These are phyloP conservation scores for Drosophila testacea DNA, from an alignment of 2,888 invertebrate genomes.

Conservation along the genomic window DNA sequence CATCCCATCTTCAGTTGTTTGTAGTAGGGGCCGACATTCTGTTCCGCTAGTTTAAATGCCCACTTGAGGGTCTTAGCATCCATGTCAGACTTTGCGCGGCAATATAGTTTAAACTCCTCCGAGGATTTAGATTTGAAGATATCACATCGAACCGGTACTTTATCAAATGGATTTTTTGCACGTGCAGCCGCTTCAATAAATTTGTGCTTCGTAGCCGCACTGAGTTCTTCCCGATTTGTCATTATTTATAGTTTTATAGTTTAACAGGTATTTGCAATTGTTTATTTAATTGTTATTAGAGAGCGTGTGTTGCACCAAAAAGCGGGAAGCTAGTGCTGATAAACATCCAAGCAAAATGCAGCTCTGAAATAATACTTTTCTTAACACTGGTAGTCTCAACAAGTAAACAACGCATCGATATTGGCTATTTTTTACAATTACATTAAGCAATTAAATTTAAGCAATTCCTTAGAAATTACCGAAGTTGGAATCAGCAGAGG, in stretches of 20 bases:
- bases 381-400: constrained; percentile 38
- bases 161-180: constrained; percentile 82
- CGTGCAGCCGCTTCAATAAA: constrained; percentile 82
- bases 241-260: constrained; percentile 46
- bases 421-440: background rate
- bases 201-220: constrained; percentile 80
- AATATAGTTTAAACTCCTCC: constrained; percentile 75
- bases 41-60: constrained; percentile 84
- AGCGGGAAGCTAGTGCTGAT: constrained; percentile 49
- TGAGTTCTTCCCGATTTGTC: constrained; percentile 71
- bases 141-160: constrained; percentile 61
- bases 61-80: constrained; percentile 82
- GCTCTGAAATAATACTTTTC: constrained; percentile 18
- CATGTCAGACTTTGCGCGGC: constrained; percentile 81
- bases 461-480: background rate
- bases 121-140: constrained; percentile 60
- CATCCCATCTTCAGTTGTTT: constrained; percentile 87
- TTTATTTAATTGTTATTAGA: background rate
- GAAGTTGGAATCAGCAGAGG: background rate
- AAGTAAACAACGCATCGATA: constrained; percentile 44
- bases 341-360: constrained; percentile 9
- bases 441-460: background rate
- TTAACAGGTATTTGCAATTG: background rate
- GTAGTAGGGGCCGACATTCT: constrained; percentile 83
- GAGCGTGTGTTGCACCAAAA: constrained; percentile 27